Base-by-base conservation (phyloP, 2,113 vertebrate genomes). In the Anoplopoma fimbria region DNA sequence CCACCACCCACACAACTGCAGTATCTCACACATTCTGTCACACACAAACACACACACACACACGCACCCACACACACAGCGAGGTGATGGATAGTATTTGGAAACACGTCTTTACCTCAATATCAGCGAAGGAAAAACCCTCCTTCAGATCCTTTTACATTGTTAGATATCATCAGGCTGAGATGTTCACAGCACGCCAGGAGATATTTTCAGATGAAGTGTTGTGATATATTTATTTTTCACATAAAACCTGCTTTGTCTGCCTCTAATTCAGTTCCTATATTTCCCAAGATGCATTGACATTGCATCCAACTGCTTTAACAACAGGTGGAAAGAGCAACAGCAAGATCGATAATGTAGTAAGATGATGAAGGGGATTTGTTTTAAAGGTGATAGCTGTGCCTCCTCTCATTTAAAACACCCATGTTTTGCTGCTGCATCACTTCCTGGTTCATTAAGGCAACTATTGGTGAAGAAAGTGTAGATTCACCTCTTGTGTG, bases 71-170 rank as follows among this genome's bases (percentile, higher is more conserved):
- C 63, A 49, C 81, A 61, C 63, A 75, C 49, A 74, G 25, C 8
- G 1, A 82, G 65, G 74, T 89, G 85, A 91, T 89, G 81, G 85
- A 91, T 89, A 77, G 81, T 86, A 81, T 90, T 87, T 82, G 87
- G 86, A 91, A 88, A 87, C 76, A 80, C n/a, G 34, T 82, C 84
- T 88, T 91, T 77, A 81, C 75, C 86, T 83, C 79, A 63, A n/a
- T 87, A 78, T 88, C 81, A 88, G 79, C 79, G 65, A 74, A 82
- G 82, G 55, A 84, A 88, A 58, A 83, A 40, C 47, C 71, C 75
- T 85, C 65, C 70, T 69, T 83, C 85, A 74, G 62, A 79, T 85
- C 76, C 69, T 85, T 75, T 90, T 68, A 82, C 13, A 53, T 61
- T 51, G 69, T 81, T 67, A 71, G 81, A 86, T 69, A 63, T 75